Evolutionary conservation across 2,797 vertebrate species (phyloP), one percentile per base, ranked within the genome.

Genomic region (Champsocephalus esox): DNA sequence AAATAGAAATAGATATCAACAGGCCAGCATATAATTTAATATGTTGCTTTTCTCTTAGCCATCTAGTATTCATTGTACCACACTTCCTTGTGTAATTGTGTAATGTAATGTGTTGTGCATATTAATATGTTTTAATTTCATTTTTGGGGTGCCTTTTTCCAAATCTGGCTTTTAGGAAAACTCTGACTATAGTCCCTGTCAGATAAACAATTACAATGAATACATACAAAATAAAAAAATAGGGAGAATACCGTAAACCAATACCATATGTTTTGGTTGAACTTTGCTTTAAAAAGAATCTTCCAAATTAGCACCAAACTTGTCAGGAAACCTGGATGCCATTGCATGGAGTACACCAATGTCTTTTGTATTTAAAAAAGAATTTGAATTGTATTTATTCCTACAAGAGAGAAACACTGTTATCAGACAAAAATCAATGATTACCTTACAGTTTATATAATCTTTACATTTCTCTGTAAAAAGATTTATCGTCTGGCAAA

Each of bases 361-460:
- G 46, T 66, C 3, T 75, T 70, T 68, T 67, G 43, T 4, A 14
- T 64, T 9, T 63, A 32, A 41, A 57, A 80, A 50, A 14, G 34
- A 24, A 32, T 49, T 49, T 44, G 2, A 63, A 44, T 62, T 52
- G 17, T 14, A 24, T 52, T 60, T 50, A 63, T 51, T 54, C 19
- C 28, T 57, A 13, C 5, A 32, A 71, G 21, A 66, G 9, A 41
- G 28, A 70, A 17, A 68, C 38, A 62, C 59, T 74, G 77, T 87
- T 81, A 86, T 86, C 85, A 85, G 75, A 65, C 44, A 74, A 77
- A 9, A 57, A 62, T 45, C 68, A 73, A 52, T 45, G 58, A 79
- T 16, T 1, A 54, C 12, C 51, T 12, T 58, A 4, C 7, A 74
- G 51, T 45, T 34, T 32, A 46, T 6, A 71, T 46, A 3, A 17